These are phyloP conservation scores for Percopsis omiscomaycus DNA, from an alignment of 2,797 vertebrate genomes.

Conservation along the genomic window DNA sequence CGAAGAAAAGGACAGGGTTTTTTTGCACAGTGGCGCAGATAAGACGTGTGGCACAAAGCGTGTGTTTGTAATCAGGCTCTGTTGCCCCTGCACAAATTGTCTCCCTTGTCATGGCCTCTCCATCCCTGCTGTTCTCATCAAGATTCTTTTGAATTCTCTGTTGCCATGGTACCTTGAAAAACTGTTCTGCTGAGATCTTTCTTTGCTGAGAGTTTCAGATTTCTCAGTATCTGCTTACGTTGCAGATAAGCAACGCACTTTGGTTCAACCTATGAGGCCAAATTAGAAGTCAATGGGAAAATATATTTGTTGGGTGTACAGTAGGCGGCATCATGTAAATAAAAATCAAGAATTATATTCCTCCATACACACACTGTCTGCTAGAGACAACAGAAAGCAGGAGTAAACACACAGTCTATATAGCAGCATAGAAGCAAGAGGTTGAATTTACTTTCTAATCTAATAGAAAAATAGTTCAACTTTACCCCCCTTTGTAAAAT, in stretches of 20 bases:
- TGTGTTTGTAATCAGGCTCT: slow-evolving; percentile 65
- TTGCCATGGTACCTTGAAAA: slow-evolving; percentile 82
- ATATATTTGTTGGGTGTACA: neutral
- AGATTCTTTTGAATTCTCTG: slow-evolving; percentile 78
- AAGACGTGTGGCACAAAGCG: slow-evolving; percentile 32
- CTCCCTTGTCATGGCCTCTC: slow-evolving; percentile 73
- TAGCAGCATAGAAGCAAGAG: too few relatives aligned
- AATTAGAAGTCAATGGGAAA: slow-evolving; percentile 39
- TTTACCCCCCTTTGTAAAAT: too few relatives aligned
- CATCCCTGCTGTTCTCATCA: slow-evolving; percentile 78
- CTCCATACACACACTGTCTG: too few relatives aligned
- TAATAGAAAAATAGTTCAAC: too few relatives aligned
- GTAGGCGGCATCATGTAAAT: neutral
- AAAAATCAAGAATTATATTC: neutral
- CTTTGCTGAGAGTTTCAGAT: slow-evolving; percentile 48
- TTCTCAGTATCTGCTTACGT: slow-evolving; percentile 48
- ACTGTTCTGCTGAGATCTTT: slow-evolving; percentile 60
- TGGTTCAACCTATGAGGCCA: slow-evolving; percentile 44
- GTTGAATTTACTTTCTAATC: too few relatives aligned
- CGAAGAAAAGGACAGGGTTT: slow-evolving; percentile 24
- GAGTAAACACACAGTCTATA: too few relatives aligned
- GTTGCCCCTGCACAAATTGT: slow-evolving; percentile 75
- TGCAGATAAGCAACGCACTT: slow-evolving; percentile 51
- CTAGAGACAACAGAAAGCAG: too few relatives aligned
- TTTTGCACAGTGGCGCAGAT: slow-evolving; percentile 42